Percentiles rank a stretch among this genome's conserved stretches.
These are phyloP conservation scores for Saguinus imperator DNA, from an alignment of 2,113 vertebrate genomes.

Conservation along the genomic window DNA sequence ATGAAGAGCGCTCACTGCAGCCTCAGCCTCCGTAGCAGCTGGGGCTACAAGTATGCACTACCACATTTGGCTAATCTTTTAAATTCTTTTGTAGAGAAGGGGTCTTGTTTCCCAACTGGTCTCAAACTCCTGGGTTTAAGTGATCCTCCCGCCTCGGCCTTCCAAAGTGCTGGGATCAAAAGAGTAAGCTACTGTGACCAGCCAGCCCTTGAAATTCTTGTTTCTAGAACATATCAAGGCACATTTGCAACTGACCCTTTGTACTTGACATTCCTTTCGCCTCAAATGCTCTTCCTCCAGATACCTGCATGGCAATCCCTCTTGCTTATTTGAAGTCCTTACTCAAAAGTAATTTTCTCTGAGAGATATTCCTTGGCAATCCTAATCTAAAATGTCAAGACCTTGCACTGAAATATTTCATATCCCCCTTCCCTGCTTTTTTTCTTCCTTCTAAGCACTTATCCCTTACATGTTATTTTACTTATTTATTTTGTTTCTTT, in stretches of 20 bases:
- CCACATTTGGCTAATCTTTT: no score
- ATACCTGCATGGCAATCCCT: neutral
- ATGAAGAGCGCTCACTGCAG: no score
- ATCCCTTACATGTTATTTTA: neutral
- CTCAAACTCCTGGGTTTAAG: no score
- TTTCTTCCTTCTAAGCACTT: neutral
- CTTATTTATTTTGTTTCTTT: neutral
- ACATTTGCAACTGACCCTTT: neutral
- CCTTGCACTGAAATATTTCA: neutral
- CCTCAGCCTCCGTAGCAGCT: no score
- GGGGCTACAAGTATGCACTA: no score
- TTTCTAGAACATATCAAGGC: neutral
- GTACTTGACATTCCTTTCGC: neutral
- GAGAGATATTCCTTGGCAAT: neutral
- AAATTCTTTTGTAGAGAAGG: no score
- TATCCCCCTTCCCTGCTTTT: neutral
- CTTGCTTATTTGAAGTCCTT: neutral
- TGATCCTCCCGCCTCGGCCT: no score
- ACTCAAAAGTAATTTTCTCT: conserved; percentile 35
- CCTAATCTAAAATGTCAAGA: neutral
- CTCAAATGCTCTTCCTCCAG: neutral
- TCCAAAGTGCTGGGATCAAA: no score
- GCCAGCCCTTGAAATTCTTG: no score
- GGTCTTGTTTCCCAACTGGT: no score
- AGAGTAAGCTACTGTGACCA: no score